These are phyloP conservation scores for Camponotus vicinus DNA, from an alignment of 1,140 invertebrate species.

Conservation along the genomic window DNA sequence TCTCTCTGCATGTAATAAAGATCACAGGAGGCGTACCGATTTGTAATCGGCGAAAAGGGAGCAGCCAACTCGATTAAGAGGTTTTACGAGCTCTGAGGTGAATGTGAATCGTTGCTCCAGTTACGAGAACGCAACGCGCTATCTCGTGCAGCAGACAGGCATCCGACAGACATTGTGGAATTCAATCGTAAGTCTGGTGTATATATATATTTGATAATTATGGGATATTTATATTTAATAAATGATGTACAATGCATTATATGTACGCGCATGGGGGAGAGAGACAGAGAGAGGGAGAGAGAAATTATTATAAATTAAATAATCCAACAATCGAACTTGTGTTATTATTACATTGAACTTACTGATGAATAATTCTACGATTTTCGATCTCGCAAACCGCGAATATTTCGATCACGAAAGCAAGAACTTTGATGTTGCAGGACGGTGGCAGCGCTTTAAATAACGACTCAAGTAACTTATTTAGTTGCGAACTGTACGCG, in stretches of 20 bases:
- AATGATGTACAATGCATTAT: background rate
- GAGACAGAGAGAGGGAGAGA: background rate
- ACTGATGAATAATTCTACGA: background rate
- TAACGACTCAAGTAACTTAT: conserved; percentile 22
- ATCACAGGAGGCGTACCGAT: conserved; percentile 10
- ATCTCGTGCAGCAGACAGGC: conserved; percentile 21
- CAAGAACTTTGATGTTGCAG: background rate
- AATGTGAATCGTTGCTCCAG: conserved; percentile 7
- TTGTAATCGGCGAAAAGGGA: conserved; percentile 50
- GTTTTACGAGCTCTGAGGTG: conserved; percentile 40
- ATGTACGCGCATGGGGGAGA: background rate
- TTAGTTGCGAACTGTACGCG: conserved; percentile 29
- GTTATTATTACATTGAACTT: conserved; percentile 29
- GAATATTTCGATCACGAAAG: conserved; percentile 12
- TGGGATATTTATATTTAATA: background rate
- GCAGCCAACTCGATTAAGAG: conserved; percentile 39
- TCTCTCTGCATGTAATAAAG: conserved; percentile 45
- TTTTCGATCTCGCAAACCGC: background rate
- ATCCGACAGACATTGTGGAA: conserved; percentile 23
- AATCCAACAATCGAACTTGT: background rate
- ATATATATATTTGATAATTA: background rate
- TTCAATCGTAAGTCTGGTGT: background rate
- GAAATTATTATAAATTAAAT: conserved; percentile 26
- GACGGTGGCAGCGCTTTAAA: background rate
- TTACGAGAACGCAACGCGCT: conserved; percentile 45